Evolutionary conservation across 2,113 vertebrate species (phyloP), one percentile per base, ranked within the genome.

Genomic region (Halcyon senegalensis): DNA sequence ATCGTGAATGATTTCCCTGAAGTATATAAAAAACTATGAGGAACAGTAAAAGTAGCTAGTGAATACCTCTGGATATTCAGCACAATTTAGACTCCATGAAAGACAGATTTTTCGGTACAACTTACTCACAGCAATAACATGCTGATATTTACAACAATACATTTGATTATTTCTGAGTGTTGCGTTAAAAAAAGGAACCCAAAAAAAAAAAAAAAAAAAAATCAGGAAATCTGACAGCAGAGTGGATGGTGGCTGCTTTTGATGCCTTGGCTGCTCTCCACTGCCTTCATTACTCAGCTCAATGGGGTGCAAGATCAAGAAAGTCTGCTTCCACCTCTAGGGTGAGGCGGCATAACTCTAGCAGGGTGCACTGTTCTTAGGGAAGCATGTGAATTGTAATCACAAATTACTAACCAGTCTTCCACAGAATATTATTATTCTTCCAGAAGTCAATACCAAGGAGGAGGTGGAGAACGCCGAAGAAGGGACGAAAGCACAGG

Each of bases 1-100:
- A 82, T 50, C 53, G 33, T 63, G 91, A 97, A 78, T 73, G 28
- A 93, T 79, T 87, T 97, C 82, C 76, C 67, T 83, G 76, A 90
- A 85, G 55, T 72, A 72, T 31, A 88, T 73, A 85, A 95, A 91
- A 94, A 93, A 13, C 0, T 84, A 94, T 77, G 51, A 80, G 79
- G 70, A 87, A 46, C 11, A 37, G 35, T 14, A 64, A 72, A 78
- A 94, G 39, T 39, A 94, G 82, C 68, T 87, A 33, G 60, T 62
- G 80, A 91, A 41, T 82, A 74, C 79, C 58, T 94, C 60, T 69
- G 35, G 81, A 64, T 92, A 74, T 76, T 84, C 93, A 89, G 81
- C 64, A 53, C 74, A 86, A 73, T 89, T 95, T 83, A 83, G 62
- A 75, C 46, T 67, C 84, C 51, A 73, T 35, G 56, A 89, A 89